Percentiles rank a stretch among this genome's conserved stretches.
Evolutionary conservation across 2,113 vertebrate species (phyloP).

Genomic region (Ptyas mucosa): DNA sequence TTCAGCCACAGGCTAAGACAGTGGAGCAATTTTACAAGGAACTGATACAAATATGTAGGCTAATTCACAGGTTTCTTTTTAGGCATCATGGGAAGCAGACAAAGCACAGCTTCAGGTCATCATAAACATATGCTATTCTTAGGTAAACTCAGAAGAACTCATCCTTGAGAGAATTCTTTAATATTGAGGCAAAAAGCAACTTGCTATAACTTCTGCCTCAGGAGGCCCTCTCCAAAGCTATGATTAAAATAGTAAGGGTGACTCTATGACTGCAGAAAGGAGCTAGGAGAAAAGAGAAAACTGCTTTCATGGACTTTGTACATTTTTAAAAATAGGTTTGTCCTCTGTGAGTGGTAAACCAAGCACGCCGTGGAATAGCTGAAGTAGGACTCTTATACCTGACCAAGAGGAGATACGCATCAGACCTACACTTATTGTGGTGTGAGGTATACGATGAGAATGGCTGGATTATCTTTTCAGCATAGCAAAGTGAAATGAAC

Average conservation of each 20-base stretch:
- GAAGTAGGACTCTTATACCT: neutral
- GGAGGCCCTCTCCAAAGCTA: neutral
- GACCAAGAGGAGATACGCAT: neutral
- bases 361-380: neutral
- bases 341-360: neutral
- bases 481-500: neutral
- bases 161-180: neutral
- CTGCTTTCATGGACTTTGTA: neutral
- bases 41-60: neutral
- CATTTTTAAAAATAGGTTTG: neutral
- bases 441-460: neutral
- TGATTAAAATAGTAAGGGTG: neutral
- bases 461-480: neutral
- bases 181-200: neutral
- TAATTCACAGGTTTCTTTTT: neutral
- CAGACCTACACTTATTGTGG: neutral
- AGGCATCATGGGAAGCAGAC: neutral
- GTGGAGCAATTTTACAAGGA: neutral
- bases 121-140: neutral
- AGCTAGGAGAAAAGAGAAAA: neutral
- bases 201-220: neutral
- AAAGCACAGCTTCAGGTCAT: neutral
- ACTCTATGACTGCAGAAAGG: neutral
- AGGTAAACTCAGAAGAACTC: neutral
- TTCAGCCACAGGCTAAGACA: neutral